phyloP scores from a whole-genome alignment of 2,113 vertebrate species.

The Ictidomys tridecemlineatus region DNA sequence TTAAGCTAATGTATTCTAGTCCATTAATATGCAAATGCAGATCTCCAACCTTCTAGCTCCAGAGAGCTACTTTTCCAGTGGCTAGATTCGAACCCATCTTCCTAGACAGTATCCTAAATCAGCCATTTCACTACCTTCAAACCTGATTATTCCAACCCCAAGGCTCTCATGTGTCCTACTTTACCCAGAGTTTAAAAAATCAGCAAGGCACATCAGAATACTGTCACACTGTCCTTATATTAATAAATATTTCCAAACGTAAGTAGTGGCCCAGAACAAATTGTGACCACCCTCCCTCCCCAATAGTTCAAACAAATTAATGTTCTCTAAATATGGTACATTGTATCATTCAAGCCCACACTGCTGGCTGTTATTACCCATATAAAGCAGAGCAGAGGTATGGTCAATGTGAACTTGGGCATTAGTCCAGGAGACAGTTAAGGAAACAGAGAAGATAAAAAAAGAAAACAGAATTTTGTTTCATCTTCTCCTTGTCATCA shows the following conservation, averaged over 20 bases:
- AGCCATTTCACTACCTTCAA: not conserved
- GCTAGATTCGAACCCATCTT: not conserved
- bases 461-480: not conserved
- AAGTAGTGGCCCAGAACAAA: not conserved
- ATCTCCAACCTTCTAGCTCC: not conserved
- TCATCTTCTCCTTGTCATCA: not conserved
- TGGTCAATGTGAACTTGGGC: not conserved
- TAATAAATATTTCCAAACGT: not conserved
- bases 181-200: not conserved
- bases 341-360: not conserved
- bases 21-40: not conserved
- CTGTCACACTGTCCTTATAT: not conserved
- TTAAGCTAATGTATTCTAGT: not conserved
- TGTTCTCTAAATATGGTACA: not conserved
- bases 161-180: not conserved
- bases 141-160: not conserved
- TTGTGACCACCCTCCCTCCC: not conserved
- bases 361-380: not conserved
- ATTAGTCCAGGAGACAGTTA: not conserved
- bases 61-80: not conserved
- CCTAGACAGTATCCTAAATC: not conserved
- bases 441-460: not conserved
- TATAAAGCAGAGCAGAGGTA: not conserved
- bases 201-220: not conserved
- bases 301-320: not conserved